These are phyloP conservation scores for Lepus europaeus DNA, from an alignment of 2,113 vertebrate genomes.

Conservation along the genomic window DNA sequence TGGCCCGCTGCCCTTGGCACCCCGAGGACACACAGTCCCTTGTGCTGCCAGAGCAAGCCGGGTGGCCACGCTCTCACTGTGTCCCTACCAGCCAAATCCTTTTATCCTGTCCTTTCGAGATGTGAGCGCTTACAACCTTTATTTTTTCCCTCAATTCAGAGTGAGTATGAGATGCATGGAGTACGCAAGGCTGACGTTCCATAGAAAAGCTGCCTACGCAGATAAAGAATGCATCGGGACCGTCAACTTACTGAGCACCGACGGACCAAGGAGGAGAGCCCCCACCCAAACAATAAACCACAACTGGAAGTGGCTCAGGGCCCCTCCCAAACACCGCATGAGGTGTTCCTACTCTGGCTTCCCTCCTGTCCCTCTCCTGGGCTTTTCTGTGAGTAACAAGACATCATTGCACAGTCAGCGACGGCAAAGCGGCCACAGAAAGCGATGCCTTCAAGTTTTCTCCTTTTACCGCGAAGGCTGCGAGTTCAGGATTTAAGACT, in stretches of 20 bases:
- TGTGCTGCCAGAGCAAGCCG: conserved; percentile 50
- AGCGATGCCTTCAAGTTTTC: background rate
- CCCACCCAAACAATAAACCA: background rate
- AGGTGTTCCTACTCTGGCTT: background rate
- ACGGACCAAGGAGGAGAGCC: background rate
- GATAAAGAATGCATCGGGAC: background rate
- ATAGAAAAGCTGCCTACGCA: background rate
- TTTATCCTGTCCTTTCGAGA: conserved; percentile 1
- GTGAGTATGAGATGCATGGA: background rate
- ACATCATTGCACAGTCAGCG: background rate
- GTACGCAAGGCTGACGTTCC: background rate
- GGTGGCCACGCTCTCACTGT: conserved; percentile 43
- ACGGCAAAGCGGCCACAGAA: background rate
- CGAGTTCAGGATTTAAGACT: background rate
- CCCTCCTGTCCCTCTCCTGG: background rate
- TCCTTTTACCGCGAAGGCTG: background rate
- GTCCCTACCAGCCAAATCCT: conserved; percentile 39
- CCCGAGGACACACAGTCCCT: conserved; percentile 3
- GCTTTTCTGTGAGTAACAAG: background rate
- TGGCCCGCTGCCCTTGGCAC: conserved; percentile 8
- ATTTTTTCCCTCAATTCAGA: background rate
- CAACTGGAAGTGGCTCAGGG: background rate
- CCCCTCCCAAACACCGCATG: background rate
- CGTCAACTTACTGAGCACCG: background rate
- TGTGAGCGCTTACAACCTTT: conserved; percentile 26